Evolutionary conservation across 2,888 invertebrate species (phyloP), one percentile per base, ranked within the genome.

Genomic region (Morpho helenor): DNA sequence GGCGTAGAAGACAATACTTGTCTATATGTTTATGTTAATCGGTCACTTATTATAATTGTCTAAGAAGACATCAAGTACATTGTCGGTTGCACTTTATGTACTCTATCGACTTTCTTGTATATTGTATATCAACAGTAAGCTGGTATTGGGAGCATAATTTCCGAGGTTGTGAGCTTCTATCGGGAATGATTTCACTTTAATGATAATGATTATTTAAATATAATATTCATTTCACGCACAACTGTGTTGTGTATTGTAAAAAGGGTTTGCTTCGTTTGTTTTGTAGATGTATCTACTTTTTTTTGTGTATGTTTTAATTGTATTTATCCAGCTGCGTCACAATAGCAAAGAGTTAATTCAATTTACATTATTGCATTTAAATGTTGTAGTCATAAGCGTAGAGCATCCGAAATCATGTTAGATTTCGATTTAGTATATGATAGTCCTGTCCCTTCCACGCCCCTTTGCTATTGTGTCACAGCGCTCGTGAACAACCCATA

Each of bases 71-170:
- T 31, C 31, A 31, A 31, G 31, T 31, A 49, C 50, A n/a, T 70
- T 74, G 76, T 81, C 73, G 74, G 72, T 73, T 77, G 77, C 80
- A 81, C 78, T 63, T 68, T 70, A 31, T 68, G 68, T 69, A 68
- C 70, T 68, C 66, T 77, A 72, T 80, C 69, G 70, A 75, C 66
- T 71, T 79, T 77, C 70, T 79, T 80, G 80, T 84, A 82, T 77
- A 75, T 75, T 72, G 73, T 78, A 78, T 75, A 73, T 80, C 76
- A 78, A 80, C 81, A 76, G 77, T 79, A 85, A 87, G 90, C 89
- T 90, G 90, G 90, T 90, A 87, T 85, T 88, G 89, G 90, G 90
- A 90, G 89, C 90, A 90, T 89, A 71, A 85, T 88, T 90, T 89
- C 89, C 89, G 88, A 82, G 87, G 89, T 90, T 89, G 89, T 89